Base-by-base conservation (phyloP, 2,888 invertebrate genomes). In the Acanthosoma haemorrhoidale region DNA sequence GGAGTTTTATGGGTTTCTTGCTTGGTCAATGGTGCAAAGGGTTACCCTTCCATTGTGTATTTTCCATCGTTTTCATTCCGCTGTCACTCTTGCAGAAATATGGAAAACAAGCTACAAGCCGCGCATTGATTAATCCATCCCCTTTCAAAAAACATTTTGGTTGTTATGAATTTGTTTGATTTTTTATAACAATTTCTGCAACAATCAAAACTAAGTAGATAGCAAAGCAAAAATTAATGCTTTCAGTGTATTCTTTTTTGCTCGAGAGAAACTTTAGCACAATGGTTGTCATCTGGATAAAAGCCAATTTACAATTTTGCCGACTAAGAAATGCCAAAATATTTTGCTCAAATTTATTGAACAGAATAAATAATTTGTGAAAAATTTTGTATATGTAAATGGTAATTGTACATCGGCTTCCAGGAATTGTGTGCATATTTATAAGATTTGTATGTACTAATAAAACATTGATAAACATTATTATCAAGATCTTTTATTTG, bases 101-200 rank as follows among this genome's bases (percentile, higher is more conserved):
- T 95, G 95, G 95, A 95, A 95, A 84, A 94, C 93, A 77, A 92
- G 91, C 81, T 94, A 94, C 86, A 93, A 93, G 83, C 91, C 92
- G 76, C 88, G 92, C 75, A 84, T 93, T 80, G 92, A 92, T 83
- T 72, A 72, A 69, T 70, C 69, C 64, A 64, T 64, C 64, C 64
- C 39, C 9, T 29, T 16, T 38, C 15, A 38, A 11, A 15, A 39
- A 38, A 9, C 31, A 39, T 41, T 64, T 38, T 59, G 32, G 21
- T 64, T 41, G 25, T 64, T 64, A 39, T 39, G 25, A 39, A 39
- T 38, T 64, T 21, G 15, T 38, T 38, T 64, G 29, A 41, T 29
- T 21, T 29, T 64, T 64, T 64, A 31, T 64, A 51, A 38, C 64
- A 64, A 64, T 64, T 64, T 64, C 64, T 64, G 64, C 64, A 16